These are phyloP conservation scores for Acanthiza pusilla DNA, from an alignment of 2,797 vertebrate genomes.

Conservation along the genomic window DNA sequence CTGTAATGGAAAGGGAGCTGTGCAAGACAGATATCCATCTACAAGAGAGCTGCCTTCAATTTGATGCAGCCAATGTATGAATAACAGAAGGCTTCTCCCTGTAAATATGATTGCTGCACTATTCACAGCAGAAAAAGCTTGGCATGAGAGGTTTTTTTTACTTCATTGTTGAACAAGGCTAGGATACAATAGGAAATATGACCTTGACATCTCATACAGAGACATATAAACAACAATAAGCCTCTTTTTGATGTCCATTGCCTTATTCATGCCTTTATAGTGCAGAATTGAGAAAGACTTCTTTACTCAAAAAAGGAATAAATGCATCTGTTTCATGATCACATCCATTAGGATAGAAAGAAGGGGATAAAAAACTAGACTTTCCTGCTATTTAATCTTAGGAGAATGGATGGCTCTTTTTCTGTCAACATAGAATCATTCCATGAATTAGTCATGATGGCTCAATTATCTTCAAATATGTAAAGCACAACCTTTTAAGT, in stretches of 20 bases:
- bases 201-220: neutral
- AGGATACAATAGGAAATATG: neutral
- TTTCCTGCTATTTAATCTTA: neutral
- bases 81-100: neutral
- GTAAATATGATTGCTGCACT: neutral
- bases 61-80: neutral
- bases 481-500: neutral
- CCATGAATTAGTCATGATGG: neutral
- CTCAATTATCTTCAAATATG: slow-evolving; percentile 6
- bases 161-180: neutral
- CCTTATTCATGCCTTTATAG: neutral
- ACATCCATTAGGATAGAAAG: neutral
- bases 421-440: neutral
- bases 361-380: neutral
- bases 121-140: neutral
- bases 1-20: slow-evolving; percentile 39
- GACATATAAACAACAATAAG: neutral
- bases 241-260: neutral
- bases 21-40: neutral
- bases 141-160: neutral
- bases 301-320: neutral
- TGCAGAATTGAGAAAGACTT: neutral
- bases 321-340: neutral
- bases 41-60: neutral
- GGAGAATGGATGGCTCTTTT: neutral